Evolutionary conservation across 92 coral and sea anemone genomes (phyloP).

Genomic region (Umimayanthus kanabou): DNA sequence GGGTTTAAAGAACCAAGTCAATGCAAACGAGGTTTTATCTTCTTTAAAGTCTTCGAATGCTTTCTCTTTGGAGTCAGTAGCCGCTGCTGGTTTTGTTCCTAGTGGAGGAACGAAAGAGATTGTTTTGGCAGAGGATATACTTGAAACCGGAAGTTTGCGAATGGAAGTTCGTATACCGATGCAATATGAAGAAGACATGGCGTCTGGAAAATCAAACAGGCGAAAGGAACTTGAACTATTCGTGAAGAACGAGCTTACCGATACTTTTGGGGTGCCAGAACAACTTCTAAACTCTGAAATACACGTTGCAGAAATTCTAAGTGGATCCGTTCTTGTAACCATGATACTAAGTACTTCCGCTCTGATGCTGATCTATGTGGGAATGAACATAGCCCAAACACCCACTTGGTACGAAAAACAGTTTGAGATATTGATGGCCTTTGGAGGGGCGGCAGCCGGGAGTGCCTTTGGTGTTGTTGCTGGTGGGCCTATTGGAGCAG

Average conservation of each 20-base stretch:
- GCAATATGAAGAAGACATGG: constrained; percentile 1
- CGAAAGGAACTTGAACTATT: neutral
- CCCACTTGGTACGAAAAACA: constrained; percentile 9
- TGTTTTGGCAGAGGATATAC: neutral
- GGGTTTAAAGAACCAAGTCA: neutral
- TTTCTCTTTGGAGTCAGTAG: neutral
- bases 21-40: neutral
- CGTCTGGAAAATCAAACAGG: neutral
- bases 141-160: constrained; percentile 3
- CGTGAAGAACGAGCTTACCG: neutral
- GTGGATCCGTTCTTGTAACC: neutral
- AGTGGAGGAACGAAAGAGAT: neutral
- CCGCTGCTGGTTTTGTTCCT: constrained; percentile 5
- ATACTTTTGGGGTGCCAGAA: neutral
- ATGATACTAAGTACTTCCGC: neutral
- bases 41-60: neutral
- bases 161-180: neutral
- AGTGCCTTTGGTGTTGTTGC: neutral
- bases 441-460: constrained; percentile 1
- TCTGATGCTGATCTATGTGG: neutral
- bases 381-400: neutral
- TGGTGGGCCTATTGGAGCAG: constrained; percentile 4
- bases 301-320: neutral
- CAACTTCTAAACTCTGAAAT: neutral
- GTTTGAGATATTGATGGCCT: constrained; percentile 15